These are phyloP conservation scores for Pimpla rufipes DNA, from an alignment of 2,888 invertebrate genomes.

Conservation along the genomic window DNA sequence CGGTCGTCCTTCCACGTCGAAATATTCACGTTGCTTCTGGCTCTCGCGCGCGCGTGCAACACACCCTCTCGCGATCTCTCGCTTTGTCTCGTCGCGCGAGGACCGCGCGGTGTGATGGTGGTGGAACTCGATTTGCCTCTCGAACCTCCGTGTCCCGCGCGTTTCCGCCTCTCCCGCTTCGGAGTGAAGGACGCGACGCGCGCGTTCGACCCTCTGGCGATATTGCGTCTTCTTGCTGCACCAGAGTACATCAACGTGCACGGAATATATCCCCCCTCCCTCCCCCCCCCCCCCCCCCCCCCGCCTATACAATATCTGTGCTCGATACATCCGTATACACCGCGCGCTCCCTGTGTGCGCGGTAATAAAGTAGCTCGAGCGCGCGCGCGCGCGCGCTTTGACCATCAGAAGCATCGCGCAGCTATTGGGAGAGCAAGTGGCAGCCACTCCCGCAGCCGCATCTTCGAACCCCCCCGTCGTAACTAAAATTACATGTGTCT, in stretches of 20 bases:
- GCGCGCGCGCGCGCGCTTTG: constrained; percentile 6
- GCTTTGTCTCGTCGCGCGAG: constrained; percentile 5
- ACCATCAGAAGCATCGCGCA: constrained; percentile 10
- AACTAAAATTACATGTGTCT: constrained; percentile 5
- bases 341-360: constrained; percentile 2
- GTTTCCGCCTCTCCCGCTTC: constrained; percentile 64
- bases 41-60: constrained; percentile 11
- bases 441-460: not conserved
- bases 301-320: not conserved
- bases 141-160: constrained; percentile 67
- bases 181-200: constrained; percentile 31
- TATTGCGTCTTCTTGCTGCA: constrained; percentile 71
- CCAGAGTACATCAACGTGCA: constrained; percentile 15
- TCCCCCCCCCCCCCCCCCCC: too few species aligned
- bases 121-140: constrained; percentile 78
- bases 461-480: not conserved
- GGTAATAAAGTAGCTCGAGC: constrained; percentile 28
- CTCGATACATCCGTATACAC: constrained; percentile 4
- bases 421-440: not conserved
- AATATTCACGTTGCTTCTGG: constrained; percentile 57
- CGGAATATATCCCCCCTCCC: too few species aligned
- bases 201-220: constrained; percentile 60
- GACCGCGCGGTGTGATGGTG: constrained; percentile 20
- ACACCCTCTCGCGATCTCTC: constrained; percentile 17
- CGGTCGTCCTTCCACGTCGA: constrained; percentile 49